Percentiles rank a stretch among this genome's conserved stretches.
phyloP scores from a whole-genome alignment of 2,888 invertebrate species.

The Caenorhabditis plicata region DNA sequence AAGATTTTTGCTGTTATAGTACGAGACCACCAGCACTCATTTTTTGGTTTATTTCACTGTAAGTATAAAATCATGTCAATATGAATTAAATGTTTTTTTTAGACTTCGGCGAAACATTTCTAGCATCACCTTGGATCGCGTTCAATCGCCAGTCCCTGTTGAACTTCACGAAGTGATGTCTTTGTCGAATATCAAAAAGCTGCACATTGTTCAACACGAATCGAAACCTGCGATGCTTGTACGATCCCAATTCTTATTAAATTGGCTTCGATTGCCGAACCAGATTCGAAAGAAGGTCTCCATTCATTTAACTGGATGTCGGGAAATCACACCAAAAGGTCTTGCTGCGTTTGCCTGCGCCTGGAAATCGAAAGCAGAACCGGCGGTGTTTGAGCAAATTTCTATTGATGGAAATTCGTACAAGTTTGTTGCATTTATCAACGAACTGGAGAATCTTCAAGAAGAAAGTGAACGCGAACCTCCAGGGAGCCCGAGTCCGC shows the following conservation, averaged over 20 bases:
- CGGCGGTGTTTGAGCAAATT: conserved; percentile 23
- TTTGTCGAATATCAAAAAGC: conserved; percentile 14
- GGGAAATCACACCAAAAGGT: conserved; percentile 18
- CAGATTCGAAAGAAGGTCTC: conserved; percentile 16
- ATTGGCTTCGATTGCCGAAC: conserved; percentile 20
- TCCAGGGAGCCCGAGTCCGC: conserved; percentile 18
- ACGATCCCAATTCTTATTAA: neutral
- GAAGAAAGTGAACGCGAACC: conserved; percentile 10
- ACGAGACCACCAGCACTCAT: conserved; percentile 23
- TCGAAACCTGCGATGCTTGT: conserved; percentile 12
- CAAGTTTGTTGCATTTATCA: conserved; percentile 25
- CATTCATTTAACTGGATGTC: conserved; percentile 23
- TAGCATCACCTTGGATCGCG: conserved; percentile 23
- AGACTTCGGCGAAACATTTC: conserved; percentile 9
- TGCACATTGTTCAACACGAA: conserved; percentile 23
- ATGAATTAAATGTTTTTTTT: neutral
- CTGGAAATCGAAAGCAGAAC: conserved; percentile 7
- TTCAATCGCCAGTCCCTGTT: conserved; percentile 13
- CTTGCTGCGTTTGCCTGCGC: conserved; percentile 7
- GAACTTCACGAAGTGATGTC: conserved; percentile 18
- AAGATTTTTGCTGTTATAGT: conserved; percentile 25
- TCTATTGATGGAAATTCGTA: conserved; percentile 29
- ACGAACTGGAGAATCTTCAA: conserved; percentile 18
- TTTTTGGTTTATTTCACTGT: conserved; percentile 25
- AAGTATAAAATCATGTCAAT: neutral